A percentile compares a stretch with the other conserved stretches of the same genome.
Conservation (phyloP, 1,140 invertebrate species). For the Brachionus koreanus region DNA sequence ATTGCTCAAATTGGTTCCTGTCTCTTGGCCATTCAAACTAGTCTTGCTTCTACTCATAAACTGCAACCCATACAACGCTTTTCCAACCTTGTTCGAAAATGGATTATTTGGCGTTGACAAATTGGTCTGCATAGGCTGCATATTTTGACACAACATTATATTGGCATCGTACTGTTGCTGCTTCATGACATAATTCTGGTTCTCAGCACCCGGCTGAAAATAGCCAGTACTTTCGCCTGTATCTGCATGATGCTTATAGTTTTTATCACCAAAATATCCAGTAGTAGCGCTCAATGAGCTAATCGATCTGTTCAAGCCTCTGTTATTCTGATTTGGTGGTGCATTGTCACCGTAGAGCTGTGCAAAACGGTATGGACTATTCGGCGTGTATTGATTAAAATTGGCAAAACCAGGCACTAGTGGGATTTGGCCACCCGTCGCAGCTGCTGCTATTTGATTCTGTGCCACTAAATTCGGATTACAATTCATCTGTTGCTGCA, state of each 20-base stretch:
- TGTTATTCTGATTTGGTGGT: background rate
- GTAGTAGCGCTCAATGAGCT: background rate
- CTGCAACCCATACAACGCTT: conserved; percentile 37
- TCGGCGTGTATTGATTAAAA: conserved; percentile 28
- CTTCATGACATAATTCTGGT: background rate
- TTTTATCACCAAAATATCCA: conserved; percentile 20
- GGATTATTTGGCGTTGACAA: conserved; percentile 37
- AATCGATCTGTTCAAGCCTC: conserved; percentile 10
- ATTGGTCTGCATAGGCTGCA: background rate
- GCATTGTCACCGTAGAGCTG: conserved; percentile 10
- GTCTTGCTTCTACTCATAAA: conserved; percentile 42
- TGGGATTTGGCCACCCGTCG: conserved; percentile 20
- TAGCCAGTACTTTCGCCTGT: background rate
- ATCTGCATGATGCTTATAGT: background rate
- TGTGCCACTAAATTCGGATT: background rate
- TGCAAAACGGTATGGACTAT: conserved; percentile 20
- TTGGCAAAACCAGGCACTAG: conserved; percentile 2
- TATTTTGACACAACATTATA: conserved; percentile 17
- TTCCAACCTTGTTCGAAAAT: conserved; percentile 34
- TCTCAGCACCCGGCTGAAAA: background rate
- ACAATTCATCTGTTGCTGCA: conserved; percentile 22
- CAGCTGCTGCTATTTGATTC: conserved; percentile 30
- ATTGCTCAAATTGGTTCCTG: background rate
- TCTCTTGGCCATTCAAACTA: conserved; percentile 5
- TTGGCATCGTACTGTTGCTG: conserved; percentile 25